Base-by-base conservation (phyloP, 2,888 invertebrate species). In the Polylopha cassiicola region DNA sequence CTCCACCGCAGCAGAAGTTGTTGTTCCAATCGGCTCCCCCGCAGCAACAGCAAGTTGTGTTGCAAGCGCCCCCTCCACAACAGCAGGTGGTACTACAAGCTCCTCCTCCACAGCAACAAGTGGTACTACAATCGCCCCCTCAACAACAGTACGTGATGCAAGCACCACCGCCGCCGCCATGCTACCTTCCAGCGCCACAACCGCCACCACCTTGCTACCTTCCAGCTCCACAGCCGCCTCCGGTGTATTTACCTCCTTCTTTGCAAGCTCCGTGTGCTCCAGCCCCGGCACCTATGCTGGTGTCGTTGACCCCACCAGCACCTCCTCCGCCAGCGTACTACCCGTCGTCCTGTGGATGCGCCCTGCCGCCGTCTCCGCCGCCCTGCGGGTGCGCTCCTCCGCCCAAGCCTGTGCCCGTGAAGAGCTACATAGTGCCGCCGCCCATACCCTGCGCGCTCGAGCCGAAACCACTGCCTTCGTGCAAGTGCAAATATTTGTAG, bases 381-480 rank as follows among this genome's bases (percentile, higher is more conserved):
- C 26, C 34, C 7, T 47, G 47, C 18, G 28, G 50, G 6, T 60
- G 53, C 9, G 31, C 56, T 2, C 62, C 65, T 2, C 57, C 65
- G 0, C 66, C 70, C 0, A 66, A 64, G 0, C 55, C 58, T 2
- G 46, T 75, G 1, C 75, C 82, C 0, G 80, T 84, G 80, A 74
- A 66, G 13, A 79, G 81, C 0, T 84, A 60, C 46, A 66, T 80
- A 65, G 62, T 82, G 0, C 58, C 74, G 4, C 60, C 79, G 16
- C 79, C 81, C 3, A 65, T 81, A 1, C 81, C 84, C 0, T 63
- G 77, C 3, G 61, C 73, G 2, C 51, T 84, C 33, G 80, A 82
- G 44, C 73, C 81, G 0, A 81, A 79, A 28, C 77, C 76, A 0
- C 43, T 77, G 5, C 52, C 51, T 9, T 23, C 37, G 13, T 51